A percentile compares a stretch with the other conserved stretches of the same genome.
These are phyloP conservation scores for Thumatha senex DNA, from an alignment of 2,888 invertebrate species.

Conservation along the genomic window DNA sequence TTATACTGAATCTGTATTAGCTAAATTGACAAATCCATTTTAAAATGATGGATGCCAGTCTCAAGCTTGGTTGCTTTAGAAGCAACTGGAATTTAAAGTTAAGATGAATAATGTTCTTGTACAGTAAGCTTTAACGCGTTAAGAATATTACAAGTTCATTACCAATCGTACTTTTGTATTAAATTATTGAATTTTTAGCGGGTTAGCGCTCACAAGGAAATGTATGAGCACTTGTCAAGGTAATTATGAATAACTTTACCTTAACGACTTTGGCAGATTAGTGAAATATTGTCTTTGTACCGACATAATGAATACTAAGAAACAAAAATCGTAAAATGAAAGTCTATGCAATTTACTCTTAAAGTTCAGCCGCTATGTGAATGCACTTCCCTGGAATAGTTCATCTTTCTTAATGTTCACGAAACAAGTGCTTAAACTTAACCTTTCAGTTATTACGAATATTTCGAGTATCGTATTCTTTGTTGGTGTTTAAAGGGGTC, in stretches of 20 bases:
- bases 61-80: too few relatives aligned
- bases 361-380: conserved; percentile 2
- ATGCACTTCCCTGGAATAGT: background rate
- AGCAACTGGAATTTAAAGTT: too few relatives aligned
- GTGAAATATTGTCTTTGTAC: conserved; percentile 5
- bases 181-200: conserved; percentile 5
- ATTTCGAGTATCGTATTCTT: background rate
- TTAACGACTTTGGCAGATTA: conserved; percentile 7
- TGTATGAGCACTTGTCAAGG: conserved; percentile 3
- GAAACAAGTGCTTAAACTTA: background rate
- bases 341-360: conserved; percentile 4
- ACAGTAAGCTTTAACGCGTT: background rate
- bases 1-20: too few relatives aligned
- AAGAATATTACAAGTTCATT: background rate
- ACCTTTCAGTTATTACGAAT: background rate
- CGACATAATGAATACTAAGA: conserved; percentile 5
- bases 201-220: conserved; percentile 4
- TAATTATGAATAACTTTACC: conserved; percentile 6
- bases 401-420: background rate
- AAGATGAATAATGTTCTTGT: too few relatives aligned
- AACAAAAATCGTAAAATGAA: conserved; percentile 3
- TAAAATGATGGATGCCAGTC: too few relatives aligned
- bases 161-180: background rate
- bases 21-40: too few relatives aligned
- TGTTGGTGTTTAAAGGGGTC: too few relatives aligned